These are phyloP conservation scores for Cyclina sinensis DNA, from an alignment of 1,140 invertebrate genomes.

Conservation along the genomic window DNA sequence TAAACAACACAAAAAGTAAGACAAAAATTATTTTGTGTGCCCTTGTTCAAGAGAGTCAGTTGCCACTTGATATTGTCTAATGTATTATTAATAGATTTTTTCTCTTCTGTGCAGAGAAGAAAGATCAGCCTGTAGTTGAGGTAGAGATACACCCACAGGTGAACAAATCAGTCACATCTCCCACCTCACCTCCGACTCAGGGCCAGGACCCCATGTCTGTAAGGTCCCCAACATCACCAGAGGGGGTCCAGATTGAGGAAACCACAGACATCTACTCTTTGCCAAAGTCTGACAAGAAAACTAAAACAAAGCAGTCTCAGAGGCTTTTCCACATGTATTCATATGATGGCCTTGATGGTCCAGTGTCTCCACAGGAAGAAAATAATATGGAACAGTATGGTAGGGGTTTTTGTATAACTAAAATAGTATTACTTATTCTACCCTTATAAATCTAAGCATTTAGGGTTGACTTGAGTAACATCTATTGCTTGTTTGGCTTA, in stretches of 20 bases:
- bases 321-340: not conserved
- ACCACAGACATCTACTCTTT: slow-evolving; percentile 24
- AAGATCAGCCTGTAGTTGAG: not conserved
- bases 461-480: too few species aligned
- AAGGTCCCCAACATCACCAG: not conserved
- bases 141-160: not conserved
- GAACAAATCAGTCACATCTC: not conserved
- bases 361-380: not conserved
- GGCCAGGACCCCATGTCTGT: not conserved
- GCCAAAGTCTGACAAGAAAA: not conserved
- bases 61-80: too few species aligned
- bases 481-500: too few species aligned
- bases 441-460: too few species aligned
- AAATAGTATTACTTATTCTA: too few species aligned
- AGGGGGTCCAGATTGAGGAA: not conserved
- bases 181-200: not conserved
- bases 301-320: not conserved
- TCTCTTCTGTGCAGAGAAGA: not conserved
- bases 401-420: slow-evolving; percentile 9
- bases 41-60: too few species aligned
- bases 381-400: slow-evolving; percentile 30
- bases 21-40: too few species aligned
- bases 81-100: too few species aligned
- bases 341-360: not conserved
- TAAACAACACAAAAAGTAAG: too few species aligned